Evolutionary conservation across 2,888 invertebrate species (phyloP).

Genomic region (Allygus modestus): DNA sequence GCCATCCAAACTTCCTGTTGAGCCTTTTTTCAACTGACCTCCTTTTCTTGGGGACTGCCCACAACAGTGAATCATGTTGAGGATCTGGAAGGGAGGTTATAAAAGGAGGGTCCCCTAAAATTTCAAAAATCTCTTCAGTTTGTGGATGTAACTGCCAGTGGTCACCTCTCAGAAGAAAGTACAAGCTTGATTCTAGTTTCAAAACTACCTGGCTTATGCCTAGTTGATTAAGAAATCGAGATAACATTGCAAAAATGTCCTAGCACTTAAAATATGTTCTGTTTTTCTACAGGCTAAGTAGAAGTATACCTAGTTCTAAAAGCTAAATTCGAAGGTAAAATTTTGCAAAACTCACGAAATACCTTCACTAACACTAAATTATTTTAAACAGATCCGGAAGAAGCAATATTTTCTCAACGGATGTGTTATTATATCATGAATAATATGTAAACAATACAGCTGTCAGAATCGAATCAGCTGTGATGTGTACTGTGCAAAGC

Average conservation of each 20-base stretch:
- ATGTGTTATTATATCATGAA: no score
- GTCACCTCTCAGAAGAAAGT: not conserved
- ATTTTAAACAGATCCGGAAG: no score
- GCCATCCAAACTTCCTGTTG: constrained; percentile 85
- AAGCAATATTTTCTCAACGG: no score
- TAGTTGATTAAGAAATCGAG: constrained; percentile 69
- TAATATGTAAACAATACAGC: no score
- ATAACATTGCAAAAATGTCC: constrained; percentile 72
- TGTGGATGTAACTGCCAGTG: not conserved
- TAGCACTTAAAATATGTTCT: no score
- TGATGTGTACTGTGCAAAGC: no score
- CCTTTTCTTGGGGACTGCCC: constrained; percentile 89
- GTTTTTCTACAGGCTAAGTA: no score
- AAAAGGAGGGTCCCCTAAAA: not conserved
- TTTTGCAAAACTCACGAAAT: no score
- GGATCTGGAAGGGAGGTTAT: constrained; percentile 9
- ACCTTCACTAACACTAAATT: no score
- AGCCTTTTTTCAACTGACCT: constrained; percentile 86
- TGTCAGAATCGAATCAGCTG: no score
- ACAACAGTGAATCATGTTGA: constrained; percentile 78
- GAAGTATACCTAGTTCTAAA: no score
- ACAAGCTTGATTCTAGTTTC: constrained; percentile 74
- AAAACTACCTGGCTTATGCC: constrained; percentile 74
- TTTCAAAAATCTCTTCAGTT: not conserved
- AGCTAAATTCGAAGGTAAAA: no score